phyloP scores from a whole-genome alignment of 2,113 vertebrate genomes.

The Nymphicus hollandicus region DNA sequence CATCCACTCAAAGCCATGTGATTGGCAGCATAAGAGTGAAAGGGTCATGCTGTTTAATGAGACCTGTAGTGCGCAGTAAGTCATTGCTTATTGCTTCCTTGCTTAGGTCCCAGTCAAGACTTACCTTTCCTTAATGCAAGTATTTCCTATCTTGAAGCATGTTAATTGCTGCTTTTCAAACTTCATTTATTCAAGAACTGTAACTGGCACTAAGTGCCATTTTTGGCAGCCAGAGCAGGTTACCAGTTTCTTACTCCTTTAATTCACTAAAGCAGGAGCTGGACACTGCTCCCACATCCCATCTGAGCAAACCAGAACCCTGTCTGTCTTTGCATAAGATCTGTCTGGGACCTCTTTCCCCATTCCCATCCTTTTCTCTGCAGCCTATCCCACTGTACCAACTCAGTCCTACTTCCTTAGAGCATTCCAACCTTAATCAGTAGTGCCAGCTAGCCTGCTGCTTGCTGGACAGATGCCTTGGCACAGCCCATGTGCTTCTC shows the following conservation, averaged over 20 bases:
- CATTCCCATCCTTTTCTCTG: not conserved
- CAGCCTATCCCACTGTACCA: not conserved
- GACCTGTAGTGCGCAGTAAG: not conserved
- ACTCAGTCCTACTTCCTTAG: not conserved
- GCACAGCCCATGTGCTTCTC: not conserved
- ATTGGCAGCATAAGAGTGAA: not conserved
- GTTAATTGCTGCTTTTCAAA: not conserved
- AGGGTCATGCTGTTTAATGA: not conserved
- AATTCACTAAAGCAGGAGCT: not conserved
- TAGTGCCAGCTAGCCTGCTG: not conserved
- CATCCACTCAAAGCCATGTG: not conserved
- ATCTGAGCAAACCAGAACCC: not conserved
- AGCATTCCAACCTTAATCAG: not conserved
- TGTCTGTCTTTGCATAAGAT: rapidly evolving
- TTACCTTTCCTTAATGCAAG: not conserved
- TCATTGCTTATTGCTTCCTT: not conserved
- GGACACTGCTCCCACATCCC: not conserved
- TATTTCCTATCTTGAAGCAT: not conserved
- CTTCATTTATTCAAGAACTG: not conserved
- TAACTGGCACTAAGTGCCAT: not conserved
- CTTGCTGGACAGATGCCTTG: not conserved
- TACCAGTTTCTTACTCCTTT: not conserved
- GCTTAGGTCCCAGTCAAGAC: not conserved
- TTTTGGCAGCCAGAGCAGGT: not conserved
- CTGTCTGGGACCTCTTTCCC: not conserved